Base-by-base conservation (phyloP, 2,888 invertebrate genomes). In the Drosophila fungiperda region DNA sequence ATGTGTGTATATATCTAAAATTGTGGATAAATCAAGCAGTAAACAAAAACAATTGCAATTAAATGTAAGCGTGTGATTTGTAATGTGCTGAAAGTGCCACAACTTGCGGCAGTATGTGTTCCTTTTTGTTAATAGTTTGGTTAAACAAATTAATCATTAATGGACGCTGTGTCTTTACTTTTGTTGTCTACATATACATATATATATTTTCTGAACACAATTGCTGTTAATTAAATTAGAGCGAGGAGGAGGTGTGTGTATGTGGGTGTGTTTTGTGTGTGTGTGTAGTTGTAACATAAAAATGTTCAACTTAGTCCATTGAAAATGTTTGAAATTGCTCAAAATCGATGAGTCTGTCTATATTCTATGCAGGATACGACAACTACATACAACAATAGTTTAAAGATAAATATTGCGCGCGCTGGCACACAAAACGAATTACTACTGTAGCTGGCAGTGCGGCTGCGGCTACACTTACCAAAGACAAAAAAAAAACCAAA, bases 221-320 rank as follows among this genome's bases (percentile, higher is more conserved):
- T 86, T 66, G 69, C 65, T 49, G 62, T 76, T 68, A 62, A 66
- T 73, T 63, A 69, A 80, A 73, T 69, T 36, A 50, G 15, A 26
- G 23, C 38, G 45, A 54, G 11, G 29, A 23, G 38, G 26, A 17
- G 29, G 50, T 40, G n/a, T n/a, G 52, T 54, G 53, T 23, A n/a
- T 23, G n/a, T 8, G 42, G 49, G 60, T 42, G 20, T 59, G 36
- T 29, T 29, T 1, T 20, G 40, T 36, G 45, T 49, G 26, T 48
- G 52, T 36, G 35, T 76, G 40, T 77, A 65, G 75, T 71, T 78
- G 76, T 20, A 82, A 77, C 79, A 83, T 80, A 86, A 50, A 42
- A 72, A 65, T 82, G 84, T 87, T 87, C 85, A 86, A 85, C 85
- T 78, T 86, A 86, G 85, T 88, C 85, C 85, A 85, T 83, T 79